phyloP scores from a whole-genome alignment of 2,113 vertebrate species.

The Plectropomus leopardus region DNA sequence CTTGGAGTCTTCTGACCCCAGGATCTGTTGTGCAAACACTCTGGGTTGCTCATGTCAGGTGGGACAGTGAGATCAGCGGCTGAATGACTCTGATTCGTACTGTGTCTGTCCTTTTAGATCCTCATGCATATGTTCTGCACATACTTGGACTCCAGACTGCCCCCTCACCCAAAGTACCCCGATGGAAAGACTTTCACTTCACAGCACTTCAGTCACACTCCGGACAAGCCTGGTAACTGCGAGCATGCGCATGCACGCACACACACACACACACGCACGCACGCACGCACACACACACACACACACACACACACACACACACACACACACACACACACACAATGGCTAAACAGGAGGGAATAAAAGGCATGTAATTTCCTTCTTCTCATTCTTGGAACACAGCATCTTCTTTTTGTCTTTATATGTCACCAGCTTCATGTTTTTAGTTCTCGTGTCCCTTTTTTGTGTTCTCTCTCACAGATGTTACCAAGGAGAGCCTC shows the following conservation, averaged over 20 bases:
- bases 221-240: constrained; percentile 92
- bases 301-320: too few relatives aligned
- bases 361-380: neutral
- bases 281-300: neutral
- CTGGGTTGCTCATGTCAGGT: neutral
- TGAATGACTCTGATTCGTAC: neutral
- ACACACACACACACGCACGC: neutral
- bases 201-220: constrained; percentile 95
- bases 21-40: neutral
- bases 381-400: too few relatives aligned
- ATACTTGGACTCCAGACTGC: constrained; percentile 95
- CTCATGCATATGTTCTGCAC: constrained; percentile 96
- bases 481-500: constrained; percentile 93
- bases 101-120: constrained; percentile 83
- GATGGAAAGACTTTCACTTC: constrained; percentile 97
- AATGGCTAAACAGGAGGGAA: neutral
- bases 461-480: constrained; percentile 76
- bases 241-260: neutral
- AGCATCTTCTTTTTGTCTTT: neutral
- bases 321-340: too few relatives aligned
- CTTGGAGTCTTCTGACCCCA: neutral
- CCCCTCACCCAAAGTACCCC: constrained; percentile 95
- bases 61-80: neutral
- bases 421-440: rapidly evolving
- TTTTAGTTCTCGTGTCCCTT: neutral